Evolutionary conservation across 2,113 vertebrate genomes (phyloP).

Genomic region (Chaenogobius annularis): DNA sequence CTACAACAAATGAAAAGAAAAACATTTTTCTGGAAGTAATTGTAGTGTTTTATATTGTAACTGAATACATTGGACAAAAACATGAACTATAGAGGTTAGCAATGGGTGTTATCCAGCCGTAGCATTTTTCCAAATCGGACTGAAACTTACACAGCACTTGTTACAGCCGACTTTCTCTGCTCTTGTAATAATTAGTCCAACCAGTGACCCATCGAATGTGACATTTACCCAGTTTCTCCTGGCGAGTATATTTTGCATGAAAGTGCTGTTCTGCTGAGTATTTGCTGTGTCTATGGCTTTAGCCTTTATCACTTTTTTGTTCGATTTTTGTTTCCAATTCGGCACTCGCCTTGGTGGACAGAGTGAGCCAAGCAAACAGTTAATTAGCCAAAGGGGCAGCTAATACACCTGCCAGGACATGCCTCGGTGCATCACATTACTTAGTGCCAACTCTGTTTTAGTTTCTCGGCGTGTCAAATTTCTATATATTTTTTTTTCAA

Average conservation of each 20-base stretch:
- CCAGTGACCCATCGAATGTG: constrained; percentile 24
- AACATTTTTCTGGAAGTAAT: background rate
- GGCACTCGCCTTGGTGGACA: constrained; percentile 52
- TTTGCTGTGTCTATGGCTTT: constrained; percentile 38
- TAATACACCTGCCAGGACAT: constrained; percentile 52
- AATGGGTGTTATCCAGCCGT: background rate
- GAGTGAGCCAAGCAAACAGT: constrained; percentile 68
- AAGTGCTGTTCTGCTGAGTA: constrained; percentile 23
- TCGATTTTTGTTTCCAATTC: constrained; percentile 75
- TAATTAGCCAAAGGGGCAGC: constrained; percentile 70
- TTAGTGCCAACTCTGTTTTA: constrained; percentile 44
- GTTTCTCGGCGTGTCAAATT: constrained; percentile 41
- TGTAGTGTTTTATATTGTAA: background rate
- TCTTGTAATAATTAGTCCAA: constrained; percentile 30
- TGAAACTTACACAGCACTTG: constrained; percentile 11
- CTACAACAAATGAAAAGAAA: too few relatives aligned
- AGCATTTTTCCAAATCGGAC: background rate
- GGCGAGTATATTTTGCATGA: constrained; percentile 6
- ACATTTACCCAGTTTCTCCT: background rate
- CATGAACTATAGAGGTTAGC: background rate
- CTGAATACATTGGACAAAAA: background rate
- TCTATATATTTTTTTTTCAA: background rate
- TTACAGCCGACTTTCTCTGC: constrained; percentile 3
- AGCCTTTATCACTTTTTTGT: constrained; percentile 72
- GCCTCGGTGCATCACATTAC: constrained; percentile 44